Base-by-base conservation (phyloP, 2,113 vertebrate genomes). In the Corythoichthys haematopterus region DNA sequence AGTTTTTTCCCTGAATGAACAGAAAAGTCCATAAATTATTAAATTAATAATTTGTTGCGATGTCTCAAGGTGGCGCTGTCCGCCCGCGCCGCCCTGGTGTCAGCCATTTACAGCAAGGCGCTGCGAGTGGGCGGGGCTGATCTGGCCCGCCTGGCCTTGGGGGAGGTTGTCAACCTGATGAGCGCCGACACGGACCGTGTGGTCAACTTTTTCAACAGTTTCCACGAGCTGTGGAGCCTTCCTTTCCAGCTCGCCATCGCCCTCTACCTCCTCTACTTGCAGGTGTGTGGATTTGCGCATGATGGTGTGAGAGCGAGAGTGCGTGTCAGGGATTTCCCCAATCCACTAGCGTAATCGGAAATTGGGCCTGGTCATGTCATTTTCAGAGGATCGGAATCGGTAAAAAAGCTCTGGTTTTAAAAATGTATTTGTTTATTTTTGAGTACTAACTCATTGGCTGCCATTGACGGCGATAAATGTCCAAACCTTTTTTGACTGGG, bases 181-280 rank as follows among this genome's bases (percentile, higher is more conserved):
- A 97, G 96, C 88, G 95, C 93, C 0, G 97, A 99, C 80, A 88
- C 93, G 0, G 85, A 92, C 75, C 90, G 96, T 4, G 70, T 98
- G 70, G 84, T 94, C 56, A 96, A 95, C 90, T 98, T 99, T 86
- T 95, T 93, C 63, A 76, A 71, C 75, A 95, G 93, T 65, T 97
- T 99, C 84, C 97, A 99, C 0, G 96, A 98, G 65, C 77, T 95
- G 37, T 99, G 97, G 97, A 95, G 94, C 79, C 84, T 99, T 38
- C 96, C 97, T 6, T 86, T 98, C 74, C 90, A 80, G 74, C 92
- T 99, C 50, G 78, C 82, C 35, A 72, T 98, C 85, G 92, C 94
- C 15, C 94, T 99, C 33, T 98, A 96, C 89, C 85, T 99, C 72
- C 88, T 99, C 0, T 91, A 98, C 75, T 91, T 92, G 75, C 95